Evolutionary conservation across 2,888 invertebrate species (phyloP), one percentile per base, ranked within the genome.

Genomic region (Candidula unifasciata): DNA sequence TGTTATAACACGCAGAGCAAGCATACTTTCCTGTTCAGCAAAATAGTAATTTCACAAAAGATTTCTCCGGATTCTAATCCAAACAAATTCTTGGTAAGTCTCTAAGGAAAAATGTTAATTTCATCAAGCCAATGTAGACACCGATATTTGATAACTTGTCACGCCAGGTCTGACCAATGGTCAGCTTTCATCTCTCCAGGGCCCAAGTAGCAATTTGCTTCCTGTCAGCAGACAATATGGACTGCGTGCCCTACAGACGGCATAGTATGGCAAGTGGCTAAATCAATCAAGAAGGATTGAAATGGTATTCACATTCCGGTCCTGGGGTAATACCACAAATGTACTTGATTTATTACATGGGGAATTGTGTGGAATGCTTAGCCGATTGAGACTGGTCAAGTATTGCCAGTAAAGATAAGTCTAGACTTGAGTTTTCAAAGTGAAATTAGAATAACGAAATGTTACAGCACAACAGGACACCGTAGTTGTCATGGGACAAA

Each of bases 211-310:
- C 76, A 57, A 76, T 57, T 76, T 76, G 52, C 57, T 57, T n/a
- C 76, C 33, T 76, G 76, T 76, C 76, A 76, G 27, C n/a, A 57
- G 57, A 16, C 76, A 33, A n/a, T n/a, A 76, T 57, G 54, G 18
- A 30, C 18, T 52, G n/a, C 52, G 6, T 30, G 54, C 24, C 21
- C 37, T 44, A 76, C 64, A 3, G 27, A 37, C 66, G 33, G 54
- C 16, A 24, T 33, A 21, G 52, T 44, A 13, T n/a, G 68, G 24
- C n/a, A 27, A 69, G 52, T 44, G 35, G 13, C 21, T 68, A 69
- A 80, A 80, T 54, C 80, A 68, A 52, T 54, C 68, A 33, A 2
- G 52, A 16, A 54, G 69, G 52, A 69, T 69, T 30, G 68, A 44
- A 37, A 24, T 18, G 44, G 44, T 44, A 44, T 6, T 44, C 44